Evolutionary conservation across 2,888 invertebrate genomes (phyloP).

Genomic region (Pachydiplax longipennis): DNA sequence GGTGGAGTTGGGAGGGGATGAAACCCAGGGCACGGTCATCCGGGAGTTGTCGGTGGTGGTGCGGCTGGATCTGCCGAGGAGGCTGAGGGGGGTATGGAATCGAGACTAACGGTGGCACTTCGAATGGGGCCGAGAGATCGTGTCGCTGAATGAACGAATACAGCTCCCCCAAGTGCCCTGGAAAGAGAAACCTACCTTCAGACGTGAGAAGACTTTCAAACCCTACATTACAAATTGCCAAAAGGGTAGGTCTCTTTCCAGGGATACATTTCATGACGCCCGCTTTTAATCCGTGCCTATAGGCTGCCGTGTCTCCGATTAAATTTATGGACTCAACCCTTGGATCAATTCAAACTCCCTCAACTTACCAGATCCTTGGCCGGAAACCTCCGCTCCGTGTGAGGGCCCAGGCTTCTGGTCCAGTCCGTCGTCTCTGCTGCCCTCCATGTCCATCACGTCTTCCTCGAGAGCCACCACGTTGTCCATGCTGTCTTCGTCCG

Average conservation of each 20-base stretch:
- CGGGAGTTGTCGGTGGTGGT: slow-evolving; percentile 32
- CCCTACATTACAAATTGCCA: slow-evolving; percentile 43
- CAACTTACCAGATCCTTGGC: slow-evolving; percentile 64
- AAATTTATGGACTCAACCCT: slow-evolving; percentile 26
- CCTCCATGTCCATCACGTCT: slow-evolving; percentile 73
- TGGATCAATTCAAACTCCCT: neutral
- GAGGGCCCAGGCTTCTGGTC: slow-evolving; percentile 71
- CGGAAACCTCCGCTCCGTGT: slow-evolving; percentile 56
- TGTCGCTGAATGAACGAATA: slow-evolving; percentile 51
- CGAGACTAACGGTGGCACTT: slow-evolving; percentile 45
- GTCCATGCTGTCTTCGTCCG: slow-evolving; percentile 79
- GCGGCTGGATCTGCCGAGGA: slow-evolving; percentile 21
- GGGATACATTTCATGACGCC: neutral
- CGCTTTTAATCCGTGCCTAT: neutral
- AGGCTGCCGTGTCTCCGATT: slow-evolving; percentile 45
- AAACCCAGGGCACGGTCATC: slow-evolving; percentile 31
- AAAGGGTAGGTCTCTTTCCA: slow-evolving; percentile 45
- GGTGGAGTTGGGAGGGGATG: slow-evolving; percentile 45
- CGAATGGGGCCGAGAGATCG: slow-evolving; percentile 46
- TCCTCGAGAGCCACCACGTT: slow-evolving; percentile 78
- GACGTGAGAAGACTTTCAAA: slow-evolving; percentile 38
- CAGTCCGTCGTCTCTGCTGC: slow-evolving; percentile 74
- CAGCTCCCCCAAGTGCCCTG: slow-evolving; percentile 51
- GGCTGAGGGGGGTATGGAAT: slow-evolving; percentile 12
- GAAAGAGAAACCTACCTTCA: slow-evolving; percentile 48